Evolutionary conservation across 2,797 vertebrate species (phyloP).

Genomic region (Hydrolagus colliei): DNA sequence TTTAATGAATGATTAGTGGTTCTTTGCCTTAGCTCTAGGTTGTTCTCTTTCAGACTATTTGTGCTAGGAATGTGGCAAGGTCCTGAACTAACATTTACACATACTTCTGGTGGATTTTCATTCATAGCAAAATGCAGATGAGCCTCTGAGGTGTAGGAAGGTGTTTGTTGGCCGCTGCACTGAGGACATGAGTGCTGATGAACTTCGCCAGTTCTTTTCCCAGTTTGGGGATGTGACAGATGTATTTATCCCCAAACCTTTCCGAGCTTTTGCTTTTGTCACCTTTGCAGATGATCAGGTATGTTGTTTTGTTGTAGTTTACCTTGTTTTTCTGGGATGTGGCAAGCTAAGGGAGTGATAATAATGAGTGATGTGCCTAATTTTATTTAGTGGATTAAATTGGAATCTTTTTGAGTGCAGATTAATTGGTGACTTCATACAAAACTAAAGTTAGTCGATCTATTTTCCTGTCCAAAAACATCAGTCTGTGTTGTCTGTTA

Average conservation of each 20-base stretch:
- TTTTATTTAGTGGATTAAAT: too few species aligned
- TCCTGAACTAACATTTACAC: neutral
- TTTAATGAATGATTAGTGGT: too few species aligned
- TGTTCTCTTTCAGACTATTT: too few species aligned
- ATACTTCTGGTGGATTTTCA: neutral
- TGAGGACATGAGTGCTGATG: slow-evolving; percentile 89
- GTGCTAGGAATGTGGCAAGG: too few species aligned
- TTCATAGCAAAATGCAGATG: slow-evolving; percentile 75
- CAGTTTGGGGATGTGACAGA: slow-evolving; percentile 97
- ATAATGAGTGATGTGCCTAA: too few species aligned
- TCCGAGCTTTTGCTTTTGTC: slow-evolving; percentile 94
- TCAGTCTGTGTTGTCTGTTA: too few species aligned
- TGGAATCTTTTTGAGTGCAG: too few species aligned
- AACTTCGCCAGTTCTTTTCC: slow-evolving; percentile 89
- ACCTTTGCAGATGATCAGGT: slow-evolving; percentile 98
- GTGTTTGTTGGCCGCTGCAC: slow-evolving; percentile 97
- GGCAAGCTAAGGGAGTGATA: too few species aligned
- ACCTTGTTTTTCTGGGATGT: neutral
- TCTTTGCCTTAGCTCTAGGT: too few species aligned
- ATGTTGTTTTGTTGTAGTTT: slow-evolving; percentile 32
- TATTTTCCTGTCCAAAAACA: too few species aligned
- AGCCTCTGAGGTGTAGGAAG: slow-evolving; percentile 89
- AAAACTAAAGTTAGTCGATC: too few species aligned
- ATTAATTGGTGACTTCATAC: too few species aligned
- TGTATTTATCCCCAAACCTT: slow-evolving; percentile 97